Evolutionary conservation across 2,888 invertebrate genomes (phyloP).

Genomic region (Argyresthia albistria): DNA sequence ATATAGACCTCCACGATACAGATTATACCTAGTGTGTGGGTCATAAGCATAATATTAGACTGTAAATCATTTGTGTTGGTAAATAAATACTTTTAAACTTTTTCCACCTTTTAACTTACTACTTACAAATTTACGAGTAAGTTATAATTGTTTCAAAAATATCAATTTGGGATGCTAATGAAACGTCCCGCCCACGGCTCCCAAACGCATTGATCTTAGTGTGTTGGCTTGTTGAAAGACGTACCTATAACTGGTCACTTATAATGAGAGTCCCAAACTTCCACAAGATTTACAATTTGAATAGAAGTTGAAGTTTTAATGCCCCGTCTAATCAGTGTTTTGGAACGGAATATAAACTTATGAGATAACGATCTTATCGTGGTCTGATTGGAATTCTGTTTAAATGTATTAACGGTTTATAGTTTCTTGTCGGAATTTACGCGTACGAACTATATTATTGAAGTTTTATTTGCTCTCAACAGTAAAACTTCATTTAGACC

Average conservation of each 20-base stretch:
- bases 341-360: constrained; percentile 7
- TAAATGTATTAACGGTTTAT: background rate
- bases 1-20: no score
- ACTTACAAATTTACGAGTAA: no score
- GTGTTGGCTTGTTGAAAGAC: constrained; percentile 53
- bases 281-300: constrained; percentile 38
- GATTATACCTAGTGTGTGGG: no score
- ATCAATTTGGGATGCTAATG: constrained; percentile 61
- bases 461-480: no score
- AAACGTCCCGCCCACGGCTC: constrained; percentile 59
- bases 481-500: no score
- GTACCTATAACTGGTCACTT: constrained; percentile 23
- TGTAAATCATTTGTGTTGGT: no score
- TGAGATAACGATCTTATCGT: constrained; percentile 14
- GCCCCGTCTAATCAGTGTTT: constrained; percentile 32
- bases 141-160: constrained; percentile 8
- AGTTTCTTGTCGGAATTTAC: background rate
- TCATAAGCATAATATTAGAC: no score
- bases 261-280: constrained; percentile 36
- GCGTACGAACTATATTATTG: no score
- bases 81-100: no score
- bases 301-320: constrained; percentile 35
- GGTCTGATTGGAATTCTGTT: constrained; percentile 3
- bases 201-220: constrained; percentile 55
- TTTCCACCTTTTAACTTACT: no score